These are phyloP conservation scores for Agonum fuliginosum DNA, from an alignment of 2,888 invertebrate species.

Conservation along the genomic window DNA sequence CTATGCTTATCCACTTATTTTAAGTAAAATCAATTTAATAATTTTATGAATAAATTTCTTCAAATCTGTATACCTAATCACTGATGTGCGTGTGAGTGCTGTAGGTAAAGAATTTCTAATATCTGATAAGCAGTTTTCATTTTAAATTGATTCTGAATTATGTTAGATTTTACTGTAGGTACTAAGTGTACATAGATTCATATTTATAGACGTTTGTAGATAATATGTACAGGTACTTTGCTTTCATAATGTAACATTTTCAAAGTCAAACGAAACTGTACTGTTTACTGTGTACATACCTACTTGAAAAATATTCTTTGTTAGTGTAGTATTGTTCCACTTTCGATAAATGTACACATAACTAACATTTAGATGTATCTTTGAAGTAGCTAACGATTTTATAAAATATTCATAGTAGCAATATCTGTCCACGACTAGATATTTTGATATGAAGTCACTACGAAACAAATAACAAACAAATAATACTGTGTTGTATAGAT, in stretches of 20 bases:
- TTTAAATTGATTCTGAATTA: neutral
- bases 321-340: neutral
- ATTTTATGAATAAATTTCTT: neutral
- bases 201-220: neutral
- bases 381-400: neutral
- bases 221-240: too few species aligned
- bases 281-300: neutral
- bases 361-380: neutral
- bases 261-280: neutral
- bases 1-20: neutral
- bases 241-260: neutral
- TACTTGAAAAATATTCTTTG: neutral
- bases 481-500: too few species aligned
- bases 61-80: too few species aligned
- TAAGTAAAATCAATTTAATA: neutral
- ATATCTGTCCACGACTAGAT: too few species aligned
- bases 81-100: neutral
- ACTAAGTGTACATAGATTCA: neutral
- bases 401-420: neutral
- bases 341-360: neutral
- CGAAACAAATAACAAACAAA: too few species aligned
- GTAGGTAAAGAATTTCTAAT: neutral
- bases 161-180: neutral
- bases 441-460: too few species aligned
- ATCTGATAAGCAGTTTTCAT: neutral